These are phyloP conservation scores for Stomorhina lunata DNA, from an alignment of 2,888 invertebrate species.

Conservation along the genomic window DNA sequence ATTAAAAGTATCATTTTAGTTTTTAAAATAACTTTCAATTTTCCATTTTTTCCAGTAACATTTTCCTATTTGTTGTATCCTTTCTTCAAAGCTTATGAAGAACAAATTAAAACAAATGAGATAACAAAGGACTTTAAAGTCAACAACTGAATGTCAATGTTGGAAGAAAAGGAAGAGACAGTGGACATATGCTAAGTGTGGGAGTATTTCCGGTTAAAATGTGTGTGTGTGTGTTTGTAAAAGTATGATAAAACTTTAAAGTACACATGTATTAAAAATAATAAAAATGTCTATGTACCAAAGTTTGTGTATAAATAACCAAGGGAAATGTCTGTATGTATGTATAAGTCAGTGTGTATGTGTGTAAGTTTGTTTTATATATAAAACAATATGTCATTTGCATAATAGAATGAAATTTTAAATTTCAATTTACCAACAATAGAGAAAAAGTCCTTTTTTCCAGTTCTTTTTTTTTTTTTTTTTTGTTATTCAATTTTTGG, in stretches of 20 bases:
- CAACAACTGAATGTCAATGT: background rate
- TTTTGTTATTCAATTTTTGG: slow-evolving; percentile 25
- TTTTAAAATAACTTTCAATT: slow-evolving; percentile 52
- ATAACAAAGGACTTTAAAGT: background rate
- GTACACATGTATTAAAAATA: slow-evolving; percentile 47
- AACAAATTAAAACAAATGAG: slow-evolving; percentile 27
- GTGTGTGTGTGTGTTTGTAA: background rate
- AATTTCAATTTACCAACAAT: slow-evolving; percentile 58
- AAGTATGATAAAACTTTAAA: slow-evolving; percentile 23
- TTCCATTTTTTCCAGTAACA: background rate
- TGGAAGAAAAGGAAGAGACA: background rate
- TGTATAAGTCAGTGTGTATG: background rate
- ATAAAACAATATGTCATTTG: slow-evolving; percentile 60
- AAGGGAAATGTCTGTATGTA: background rate
- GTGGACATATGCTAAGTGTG: background rate
- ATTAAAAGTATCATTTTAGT: slow-evolving; percentile 57
- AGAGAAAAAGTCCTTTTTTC: slow-evolving; percentile 24
- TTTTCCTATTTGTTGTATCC: background rate
- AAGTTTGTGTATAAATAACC: too few relatives aligned
- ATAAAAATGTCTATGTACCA: slow-evolving; percentile 22
- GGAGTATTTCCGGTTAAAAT: background rate
- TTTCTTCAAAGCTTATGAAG: slow-evolving; percentile 7
- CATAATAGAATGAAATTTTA: slow-evolving; percentile 58
- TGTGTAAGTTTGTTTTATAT: background rate
- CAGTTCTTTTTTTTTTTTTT: too few relatives aligned